Evolutionary conservation across 1,140 invertebrate species (phyloP).

Genomic region (Drosophila tristis): DNA sequence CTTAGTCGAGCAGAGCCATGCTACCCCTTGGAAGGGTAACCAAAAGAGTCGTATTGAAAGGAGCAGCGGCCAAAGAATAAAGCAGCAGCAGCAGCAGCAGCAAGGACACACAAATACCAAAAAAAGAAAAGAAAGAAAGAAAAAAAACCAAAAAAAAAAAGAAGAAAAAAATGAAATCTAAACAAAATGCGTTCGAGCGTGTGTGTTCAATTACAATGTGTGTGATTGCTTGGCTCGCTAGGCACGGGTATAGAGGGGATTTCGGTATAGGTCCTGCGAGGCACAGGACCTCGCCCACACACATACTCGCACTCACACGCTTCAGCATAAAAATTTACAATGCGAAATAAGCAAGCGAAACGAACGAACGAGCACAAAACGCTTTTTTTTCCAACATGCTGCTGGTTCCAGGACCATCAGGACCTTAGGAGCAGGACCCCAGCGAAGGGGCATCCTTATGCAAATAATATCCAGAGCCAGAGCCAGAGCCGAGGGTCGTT

Average conservation of each 20-base stretch:
- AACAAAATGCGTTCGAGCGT: slow-evolving; percentile 83
- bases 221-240: slow-evolving; percentile 76
- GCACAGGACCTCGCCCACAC: slow-evolving; percentile 35
- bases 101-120: slow-evolving; percentile 42
- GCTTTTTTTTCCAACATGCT: slow-evolving; percentile 47
- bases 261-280: slow-evolving; percentile 7
- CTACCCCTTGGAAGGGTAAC: no score
- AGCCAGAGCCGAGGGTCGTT: slow-evolving; percentile 31
- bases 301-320: slow-evolving; percentile 26
- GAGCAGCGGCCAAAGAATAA: slow-evolving; percentile 41
- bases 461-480: slow-evolving; percentile 62
- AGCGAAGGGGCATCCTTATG: slow-evolving; percentile 67
- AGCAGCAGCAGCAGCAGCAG: slow-evolving; percentile 36
- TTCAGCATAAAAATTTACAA: slow-evolving; percentile 78
- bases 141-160: slow-evolving; percentile 6
- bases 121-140: slow-evolving; percentile 28
- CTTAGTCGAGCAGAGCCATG: no score
- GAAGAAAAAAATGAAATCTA: slow-evolving; percentile 76
- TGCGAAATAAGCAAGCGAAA: slow-evolving; percentile 81
- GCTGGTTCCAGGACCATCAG: slow-evolving; percentile 41
- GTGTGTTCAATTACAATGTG: slow-evolving; percentile 84
- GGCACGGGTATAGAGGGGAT: slow-evolving; percentile 10
- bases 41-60: slow-evolving; percentile 30
- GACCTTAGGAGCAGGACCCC: slow-evolving; percentile 41
- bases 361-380: slow-evolving; percentile 63